Base-by-base conservation (phyloP, 2,888 invertebrate genomes). In the Hedychridium roseum region DNA sequence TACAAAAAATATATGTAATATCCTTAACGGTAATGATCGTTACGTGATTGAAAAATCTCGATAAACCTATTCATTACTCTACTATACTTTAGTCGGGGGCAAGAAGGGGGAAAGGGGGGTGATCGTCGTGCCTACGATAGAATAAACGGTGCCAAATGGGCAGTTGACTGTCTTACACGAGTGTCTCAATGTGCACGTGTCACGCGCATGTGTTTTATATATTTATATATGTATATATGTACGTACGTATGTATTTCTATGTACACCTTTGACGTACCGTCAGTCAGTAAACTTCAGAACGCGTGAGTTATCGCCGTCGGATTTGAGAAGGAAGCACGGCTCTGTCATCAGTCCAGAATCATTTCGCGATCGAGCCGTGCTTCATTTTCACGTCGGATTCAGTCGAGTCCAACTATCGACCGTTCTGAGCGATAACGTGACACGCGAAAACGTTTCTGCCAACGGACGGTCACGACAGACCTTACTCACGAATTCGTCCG, bases 1-100 rank as follows among this genome's bases (percentile, higher is more conserved):
- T 76, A 76, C 74, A 76, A 76, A 76, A 76, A 74, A 75, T 75
- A 76, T 74, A 73, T 73, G 72, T 73, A 71, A 70, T 74, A 74
- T 74, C 60, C 74, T 74, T 75, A 76, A 74, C 66, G 66, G 60
- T 73, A 69, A 62, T 65, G 66, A 73, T 74, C 71, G 63, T 71
- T 68, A 70, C 60, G 51, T 71, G 68, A 69, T 70, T 64, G 65
- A 69, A 64, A 73, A 73, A 70, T 74, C 68, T 71, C 66, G 67
- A 58, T 70, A 58, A 64, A 64, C 64, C 64, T 64, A 64, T 60
- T 52, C 52, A 27, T 64, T 64, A 64, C 26, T 51, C 55, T 63
- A 57, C 48, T 51, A 55, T 57, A 46, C 48, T 44, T 53, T 36
- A n/a, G n/a, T n/a, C n/a, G n/a, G n/a, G n/a, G n/a, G n/a, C n/a